Percentiles rank a stretch among this genome's conserved stretches.
phyloP scores from a whole-genome alignment of 2,797 vertebrate species.

The Moxostoma hubbsi region DNA sequence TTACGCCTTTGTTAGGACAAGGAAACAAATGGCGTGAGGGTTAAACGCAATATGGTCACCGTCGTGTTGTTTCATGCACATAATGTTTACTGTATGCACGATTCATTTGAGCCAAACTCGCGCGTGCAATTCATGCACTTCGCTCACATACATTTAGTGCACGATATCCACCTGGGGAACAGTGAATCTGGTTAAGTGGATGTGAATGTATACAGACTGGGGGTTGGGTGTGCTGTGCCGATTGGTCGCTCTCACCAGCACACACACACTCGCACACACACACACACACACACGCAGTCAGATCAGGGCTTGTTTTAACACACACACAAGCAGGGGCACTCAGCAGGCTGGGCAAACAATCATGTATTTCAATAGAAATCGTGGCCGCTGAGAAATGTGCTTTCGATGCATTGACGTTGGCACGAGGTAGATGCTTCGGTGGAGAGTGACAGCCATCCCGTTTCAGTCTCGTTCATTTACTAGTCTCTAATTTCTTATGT shows the following conservation, averaged over 20 bases:
- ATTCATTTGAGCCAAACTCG: background rate
- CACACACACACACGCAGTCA: constrained; percentile 64
- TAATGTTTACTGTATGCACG: background rate
- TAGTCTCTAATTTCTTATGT: constrained; percentile 53
- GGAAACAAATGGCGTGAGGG: constrained; percentile 59
- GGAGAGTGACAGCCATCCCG: constrained; percentile 58
- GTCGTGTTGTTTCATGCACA: background rate
- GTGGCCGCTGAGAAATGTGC: constrained; percentile 65
- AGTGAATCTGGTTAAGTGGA: constrained; percentile 43
- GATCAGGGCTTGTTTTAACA: constrained; percentile 81
- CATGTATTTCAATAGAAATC: constrained; percentile 76
- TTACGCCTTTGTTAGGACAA: constrained; percentile 64
- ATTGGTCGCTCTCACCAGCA: constrained; percentile 79
- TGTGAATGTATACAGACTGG: constrained; percentile 56
- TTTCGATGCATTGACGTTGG: constrained; percentile 62
- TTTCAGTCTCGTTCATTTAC: constrained; percentile 47
- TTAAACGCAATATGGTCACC: constrained; percentile 25
- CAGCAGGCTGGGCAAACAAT: constrained; percentile 75
- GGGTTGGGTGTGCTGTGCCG: constrained; percentile 80
- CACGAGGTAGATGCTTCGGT: constrained; percentile 53
- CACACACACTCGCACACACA: constrained; percentile 50
- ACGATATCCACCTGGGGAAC: constrained; percentile 27
- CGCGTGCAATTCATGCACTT: background rate
- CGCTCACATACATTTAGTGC: constrained; percentile 3
- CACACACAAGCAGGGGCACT: constrained; percentile 80